These are phyloP conservation scores for Carassius auratus DNA, from an alignment of 2,113 vertebrate genomes.

Conservation along the genomic window DNA sequence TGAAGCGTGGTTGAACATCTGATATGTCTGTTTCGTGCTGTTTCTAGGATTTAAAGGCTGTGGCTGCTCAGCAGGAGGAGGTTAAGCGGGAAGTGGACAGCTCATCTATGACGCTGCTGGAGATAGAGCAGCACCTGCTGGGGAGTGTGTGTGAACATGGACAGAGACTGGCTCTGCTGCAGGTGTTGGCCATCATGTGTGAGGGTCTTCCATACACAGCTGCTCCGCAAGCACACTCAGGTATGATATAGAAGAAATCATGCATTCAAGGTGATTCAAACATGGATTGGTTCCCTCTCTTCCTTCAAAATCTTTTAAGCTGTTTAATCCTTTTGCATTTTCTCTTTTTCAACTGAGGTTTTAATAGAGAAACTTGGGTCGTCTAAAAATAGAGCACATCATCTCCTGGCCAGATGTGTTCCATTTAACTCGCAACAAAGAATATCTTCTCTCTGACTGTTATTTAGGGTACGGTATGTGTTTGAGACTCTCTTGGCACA, in stretches of 20 bases:
- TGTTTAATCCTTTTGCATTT: slow-evolving; percentile 6
- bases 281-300: background rate
- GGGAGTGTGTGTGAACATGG: slow-evolving; percentile 57
- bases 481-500: background rate
- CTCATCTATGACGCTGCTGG: slow-evolving; percentile 73
- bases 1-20: background rate
- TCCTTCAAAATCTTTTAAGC: background rate
- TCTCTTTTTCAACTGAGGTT: slow-evolving; percentile 14
- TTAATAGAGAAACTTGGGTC: slow-evolving; percentile 31
- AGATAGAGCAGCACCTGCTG: slow-evolving; percentile 75
- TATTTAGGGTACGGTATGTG: background rate
- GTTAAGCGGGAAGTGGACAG: slow-evolving; percentile 50
- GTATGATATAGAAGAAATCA: slow-evolving; percentile 64
- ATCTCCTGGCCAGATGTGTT: slow-evolving; percentile 20
- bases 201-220: slow-evolving; percentile 80
- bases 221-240: slow-evolving; percentile 85
- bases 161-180: slow-evolving; percentile 81
- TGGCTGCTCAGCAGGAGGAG: slow-evolving; percentile 67
- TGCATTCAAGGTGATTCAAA: background rate
- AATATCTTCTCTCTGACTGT: background rate
- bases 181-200: slow-evolving; percentile 83
- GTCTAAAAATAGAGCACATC: slow-evolving; percentile 33
- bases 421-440: slow-evolving; percentile 3
- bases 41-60: slow-evolving; percentile 81
- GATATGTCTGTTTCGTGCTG: background rate